Conservation (phyloP, 2,797 vertebrate genomes). For the Australoheros facetus region DNA sequence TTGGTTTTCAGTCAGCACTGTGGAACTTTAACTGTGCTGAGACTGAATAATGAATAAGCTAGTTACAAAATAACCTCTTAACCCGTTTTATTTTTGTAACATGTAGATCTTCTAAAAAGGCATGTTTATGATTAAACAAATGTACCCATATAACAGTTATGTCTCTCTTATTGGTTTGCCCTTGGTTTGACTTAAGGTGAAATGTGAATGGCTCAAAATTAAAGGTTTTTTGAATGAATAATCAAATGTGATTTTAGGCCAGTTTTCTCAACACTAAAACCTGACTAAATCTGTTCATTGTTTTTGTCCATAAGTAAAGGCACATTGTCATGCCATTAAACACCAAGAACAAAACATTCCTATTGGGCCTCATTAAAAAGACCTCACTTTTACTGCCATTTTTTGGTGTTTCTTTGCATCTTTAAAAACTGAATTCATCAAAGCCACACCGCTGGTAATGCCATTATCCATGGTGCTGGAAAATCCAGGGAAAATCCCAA, state of each 20-base stretch:
- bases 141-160: too few species aligned
- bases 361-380: not conserved
- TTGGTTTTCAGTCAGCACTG: not conserved
- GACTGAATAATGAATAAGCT: not conserved
- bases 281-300: not conserved
- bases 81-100: too few species aligned
- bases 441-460: constrained; percentile 21
- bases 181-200: not conserved
- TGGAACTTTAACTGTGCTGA: not conserved
- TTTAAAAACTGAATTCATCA: constrained; percentile 11
- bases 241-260: not conserved
- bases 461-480: constrained; percentile 19
- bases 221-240: not conserved
- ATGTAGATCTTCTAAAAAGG: too few species aligned
- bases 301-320: not conserved
- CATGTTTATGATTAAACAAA: too few species aligned
- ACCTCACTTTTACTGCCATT: not conserved
- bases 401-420: not conserved
- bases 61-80: not conserved
- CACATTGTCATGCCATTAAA: not conserved
- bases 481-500: constrained; percentile 57
- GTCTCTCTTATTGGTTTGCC: not conserved
- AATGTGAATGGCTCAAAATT: not conserved
- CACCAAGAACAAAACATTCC: not conserved
- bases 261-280: not conserved